Conservation (phyloP, 1,140 invertebrate genomes). For the Pemphigus obesinymphae region DNA sequence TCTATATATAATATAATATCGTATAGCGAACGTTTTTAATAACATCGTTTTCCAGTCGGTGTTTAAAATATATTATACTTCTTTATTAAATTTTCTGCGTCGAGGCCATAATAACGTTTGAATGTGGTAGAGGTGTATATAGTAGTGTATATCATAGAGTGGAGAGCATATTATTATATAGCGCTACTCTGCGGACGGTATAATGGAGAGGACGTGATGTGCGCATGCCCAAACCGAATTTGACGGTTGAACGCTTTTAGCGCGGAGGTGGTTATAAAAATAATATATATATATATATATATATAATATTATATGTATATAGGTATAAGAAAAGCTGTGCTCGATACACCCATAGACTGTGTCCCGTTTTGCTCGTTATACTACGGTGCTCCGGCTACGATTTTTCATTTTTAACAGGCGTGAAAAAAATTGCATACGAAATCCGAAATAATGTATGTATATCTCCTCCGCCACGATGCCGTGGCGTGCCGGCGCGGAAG, state of each 20-base stretch:
- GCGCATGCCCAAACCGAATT: constrained; percentile 10
- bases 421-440: constrained; percentile 25
- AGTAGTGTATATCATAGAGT: no score
- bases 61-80: constrained; percentile 25
- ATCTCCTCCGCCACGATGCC: background rate
- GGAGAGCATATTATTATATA: no score
- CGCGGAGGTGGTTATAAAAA: constrained; percentile 10
- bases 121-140: background rate
- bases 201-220: background rate
- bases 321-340: background rate
- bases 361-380: constrained; percentile 11
- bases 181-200: no score
- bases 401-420: constrained; percentile 40
- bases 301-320: background rate
- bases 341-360: background rate
- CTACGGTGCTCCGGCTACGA: background rate
- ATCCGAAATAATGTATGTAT: constrained; percentile 7
- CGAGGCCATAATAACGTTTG: constrained; percentile 1
- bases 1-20: background rate
- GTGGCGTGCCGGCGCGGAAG: no score
- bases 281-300: background rate
- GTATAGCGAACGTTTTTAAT: constrained; percentile 1
- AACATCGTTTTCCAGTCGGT: constrained; percentile 31
- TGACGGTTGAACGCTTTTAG: constrained; percentile 30
- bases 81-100: constrained; percentile 24